phyloP scores from a whole-genome alignment of 2,888 invertebrate genomes.

The Drosophila barbarae region DNA sequence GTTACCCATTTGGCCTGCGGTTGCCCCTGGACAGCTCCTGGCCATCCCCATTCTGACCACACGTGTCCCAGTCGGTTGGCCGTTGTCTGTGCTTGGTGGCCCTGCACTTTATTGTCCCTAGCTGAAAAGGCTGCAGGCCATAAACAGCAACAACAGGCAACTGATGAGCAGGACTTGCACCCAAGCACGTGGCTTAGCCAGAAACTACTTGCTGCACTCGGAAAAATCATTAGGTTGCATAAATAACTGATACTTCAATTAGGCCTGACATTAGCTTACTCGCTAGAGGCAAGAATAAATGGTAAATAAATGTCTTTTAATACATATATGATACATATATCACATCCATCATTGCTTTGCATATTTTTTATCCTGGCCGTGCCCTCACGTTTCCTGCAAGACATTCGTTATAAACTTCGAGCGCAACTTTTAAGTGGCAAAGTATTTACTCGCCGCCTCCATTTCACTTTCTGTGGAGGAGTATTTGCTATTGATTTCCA shows the following conservation, averaged over 20 bases:
- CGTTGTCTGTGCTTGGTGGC: constrained; percentile 25
- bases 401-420: constrained; percentile 21
- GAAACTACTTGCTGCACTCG: constrained; percentile 12
- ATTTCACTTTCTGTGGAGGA: constrained; percentile 11
- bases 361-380: neutral
- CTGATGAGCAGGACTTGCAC: constrained; percentile 10
- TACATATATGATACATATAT: neutral
- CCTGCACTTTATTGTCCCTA: constrained; percentile 36
- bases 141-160: constrained; percentile 32
- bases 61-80: constrained; percentile 28
- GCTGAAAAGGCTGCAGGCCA: constrained; percentile 24
- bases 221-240: neutral
- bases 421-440: constrained; percentile 36
- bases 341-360: neutral
- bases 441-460: constrained; percentile 28
- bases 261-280: neutral
- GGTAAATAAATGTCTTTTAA: neutral
- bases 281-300: neutral
- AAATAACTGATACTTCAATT: neutral
- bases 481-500: constrained; percentile 39
- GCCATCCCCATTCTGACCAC: constrained; percentile 27
- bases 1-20: constrained; percentile 45
- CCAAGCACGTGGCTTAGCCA: constrained; percentile 25
- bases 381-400: neutral
- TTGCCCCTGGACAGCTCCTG: constrained; percentile 32